Evolutionary conservation across 2,888 invertebrate genomes (phyloP), one percentile per base, ranked within the genome.

Genomic region (Malthinus seriepunctatus): DNA sequence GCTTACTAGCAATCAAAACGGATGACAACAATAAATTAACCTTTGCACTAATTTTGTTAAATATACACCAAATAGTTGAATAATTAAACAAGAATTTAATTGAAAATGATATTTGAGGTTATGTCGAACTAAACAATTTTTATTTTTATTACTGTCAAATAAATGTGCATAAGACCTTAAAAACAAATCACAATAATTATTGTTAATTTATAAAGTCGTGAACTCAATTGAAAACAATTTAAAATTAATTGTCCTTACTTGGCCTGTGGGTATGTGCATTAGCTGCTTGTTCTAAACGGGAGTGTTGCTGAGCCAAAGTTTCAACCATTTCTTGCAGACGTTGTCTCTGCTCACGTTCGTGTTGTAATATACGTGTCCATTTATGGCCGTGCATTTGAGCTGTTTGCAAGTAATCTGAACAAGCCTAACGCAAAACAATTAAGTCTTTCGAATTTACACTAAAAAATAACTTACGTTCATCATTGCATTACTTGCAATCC

Each of bases 401-500:
- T 58, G 95, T 86, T 71, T 89, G 89, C 73, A 96, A 84, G 80
- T 95, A 97, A 73, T 97, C 97, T 48, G 87, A 88, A 79, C 97
- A 95, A 0, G 93, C 90, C 94, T 95, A 54, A 52, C 53, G 51
- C 56, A 50, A 57, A 33, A 57, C 59, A 80, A 83, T 82, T 77
- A 88, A 94, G 80, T 90, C 93, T 73, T 95, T 90, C 93, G 95
- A 95, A 56, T 14, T 11, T 33, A 2, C 15, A 32, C 14, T 10
- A 51, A 34, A 39, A 31, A 12, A 8, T 8, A 61, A 82, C 86
- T 84, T 79, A 91, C 97, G 81, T 93, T 95, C 73, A 97, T 93
- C 96, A 98, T 97, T 51, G 96, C 95, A 79, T 91, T 95, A 64
- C 96, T 94, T 12, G 97, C 93, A 77, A 97, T 95, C 71, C 96